phyloP scores from a whole-genome alignment of 2,888 invertebrate species.

The Abrostola triplasia region DNA sequence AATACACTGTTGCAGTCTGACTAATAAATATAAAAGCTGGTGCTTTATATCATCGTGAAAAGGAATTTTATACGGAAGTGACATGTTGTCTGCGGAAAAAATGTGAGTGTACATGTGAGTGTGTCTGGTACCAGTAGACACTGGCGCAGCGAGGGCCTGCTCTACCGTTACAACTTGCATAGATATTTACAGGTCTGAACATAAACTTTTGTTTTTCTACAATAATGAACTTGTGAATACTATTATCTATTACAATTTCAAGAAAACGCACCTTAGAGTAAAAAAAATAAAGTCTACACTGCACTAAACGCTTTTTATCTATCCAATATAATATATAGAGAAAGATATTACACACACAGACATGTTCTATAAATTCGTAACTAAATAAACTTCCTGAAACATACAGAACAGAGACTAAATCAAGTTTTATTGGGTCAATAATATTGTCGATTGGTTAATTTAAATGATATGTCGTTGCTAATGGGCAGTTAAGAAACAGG shows the following conservation, averaged over 20 bases:
- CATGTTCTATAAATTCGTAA: constrained; percentile 7
- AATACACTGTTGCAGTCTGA: no score
- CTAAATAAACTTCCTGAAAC: constrained; percentile 17
- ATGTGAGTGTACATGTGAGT: neutral
- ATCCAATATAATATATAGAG: neutral
- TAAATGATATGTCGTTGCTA: constrained; percentile 39
- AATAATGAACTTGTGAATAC: no score
- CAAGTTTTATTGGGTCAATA: constrained; percentile 46
- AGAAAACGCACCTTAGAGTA: no score
- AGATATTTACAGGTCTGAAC: no score
- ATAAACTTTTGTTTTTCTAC: no score
- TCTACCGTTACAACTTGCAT: constrained; percentile 1
- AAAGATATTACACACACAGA: neutral
- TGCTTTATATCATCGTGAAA: no score
- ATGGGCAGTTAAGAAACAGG: constrained; percentile 37
- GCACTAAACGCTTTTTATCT: no score
- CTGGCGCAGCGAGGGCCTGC: neutral
- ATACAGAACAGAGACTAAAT: constrained; percentile 40
- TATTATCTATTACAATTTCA: no score
- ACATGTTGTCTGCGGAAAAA: no score
- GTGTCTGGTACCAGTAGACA: neutral
- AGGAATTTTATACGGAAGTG: no score
- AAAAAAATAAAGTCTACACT: no score
- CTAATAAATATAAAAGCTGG: no score
- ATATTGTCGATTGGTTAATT: constrained; percentile 30